These are phyloP conservation scores for Anorthoa munda DNA, from an alignment of 2,888 invertebrate species.

Conservation along the genomic window DNA sequence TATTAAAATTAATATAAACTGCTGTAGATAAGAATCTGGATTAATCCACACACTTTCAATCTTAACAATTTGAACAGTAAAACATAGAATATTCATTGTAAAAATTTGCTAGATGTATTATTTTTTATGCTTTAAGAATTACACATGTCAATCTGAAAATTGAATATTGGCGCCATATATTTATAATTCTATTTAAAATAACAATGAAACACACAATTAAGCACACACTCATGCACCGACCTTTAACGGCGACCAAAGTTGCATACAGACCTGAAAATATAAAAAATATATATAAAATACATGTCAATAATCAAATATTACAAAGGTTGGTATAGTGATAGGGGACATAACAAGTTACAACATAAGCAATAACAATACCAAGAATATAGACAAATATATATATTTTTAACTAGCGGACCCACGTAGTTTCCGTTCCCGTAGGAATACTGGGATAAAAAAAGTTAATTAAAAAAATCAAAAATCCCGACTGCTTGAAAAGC, in stretches of 20 bases:
- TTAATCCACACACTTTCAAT: not conserved
- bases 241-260: constrained; percentile 62
- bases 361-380: not conserved
- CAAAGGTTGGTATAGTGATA: not conserved
- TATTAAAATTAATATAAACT: not conserved
- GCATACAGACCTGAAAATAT: constrained; percentile 78
- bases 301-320: not conserved
- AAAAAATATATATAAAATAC: constrained; percentile 56
- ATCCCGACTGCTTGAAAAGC: too few relatives aligned
- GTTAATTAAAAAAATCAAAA: too few relatives aligned
- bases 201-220: constrained; percentile 39
- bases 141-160: not conserved
- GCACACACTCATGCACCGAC: constrained; percentile 77
- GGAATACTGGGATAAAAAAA: too few relatives aligned
- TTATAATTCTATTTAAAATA: not conserved
- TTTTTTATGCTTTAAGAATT: too few relatives aligned
- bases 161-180: not conserved
- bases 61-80: too few relatives aligned
- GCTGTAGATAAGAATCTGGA: not conserved
- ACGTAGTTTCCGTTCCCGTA: too few relatives aligned
- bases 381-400: not conserved
- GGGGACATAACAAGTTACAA: not conserved
- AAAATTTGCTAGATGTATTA: too few relatives aligned
- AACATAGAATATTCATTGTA: too few relatives aligned
- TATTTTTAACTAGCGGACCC: too few relatives aligned